Evolutionary conservation across 1,140 invertebrate genomes (phyloP), one percentile per base, ranked within the genome.

Genomic region (Bicyclus anynana): DNA sequence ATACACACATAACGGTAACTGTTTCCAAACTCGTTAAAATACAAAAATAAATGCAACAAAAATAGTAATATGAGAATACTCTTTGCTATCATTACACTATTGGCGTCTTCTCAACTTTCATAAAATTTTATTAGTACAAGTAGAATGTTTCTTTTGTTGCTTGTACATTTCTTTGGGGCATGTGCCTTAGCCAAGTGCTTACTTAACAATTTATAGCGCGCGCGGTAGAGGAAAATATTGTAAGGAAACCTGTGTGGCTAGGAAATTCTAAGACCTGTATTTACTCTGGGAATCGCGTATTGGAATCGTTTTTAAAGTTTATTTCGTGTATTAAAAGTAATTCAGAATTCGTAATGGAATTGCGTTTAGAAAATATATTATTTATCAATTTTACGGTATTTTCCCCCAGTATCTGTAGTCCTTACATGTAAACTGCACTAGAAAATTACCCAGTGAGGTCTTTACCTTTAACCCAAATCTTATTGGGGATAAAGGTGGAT

Each of bases 111-210:
- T 51, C 59, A 61, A 61, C 47, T 55, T 16, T 51, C 47, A 55
- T 61, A 61, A 61, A 61, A 61, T 61, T 61, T 61, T 61, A 61
- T 61, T 54, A 61, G 57, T 48, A 47, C 56, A 52, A 46, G 55
- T 58, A 53, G 46, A 54, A 54, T 26, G 21, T 27, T 50, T 44
- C 59, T 55, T 61, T 61, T 61, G 59, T 61, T 61, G 59, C 53
- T 61, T 16, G 53, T 55, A 55, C 53, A 42, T 61, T 55, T 55
- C 53, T 61, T 61, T 51, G 46, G n/a, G 53, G 59, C 53, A 33
- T 55, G 47, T 55, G 53, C 52, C 48, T 49, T 55, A 61, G 53
- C 59, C 59, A 61, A 61, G 47, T 55, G 59, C 52, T 61, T 60
- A 54, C 52, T 60, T 61, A 61, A 61, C 20, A 55, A 55, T 61